Base-by-base conservation (phyloP, 2,888 invertebrate species). In the Eupithecia pulchellata region DNA sequence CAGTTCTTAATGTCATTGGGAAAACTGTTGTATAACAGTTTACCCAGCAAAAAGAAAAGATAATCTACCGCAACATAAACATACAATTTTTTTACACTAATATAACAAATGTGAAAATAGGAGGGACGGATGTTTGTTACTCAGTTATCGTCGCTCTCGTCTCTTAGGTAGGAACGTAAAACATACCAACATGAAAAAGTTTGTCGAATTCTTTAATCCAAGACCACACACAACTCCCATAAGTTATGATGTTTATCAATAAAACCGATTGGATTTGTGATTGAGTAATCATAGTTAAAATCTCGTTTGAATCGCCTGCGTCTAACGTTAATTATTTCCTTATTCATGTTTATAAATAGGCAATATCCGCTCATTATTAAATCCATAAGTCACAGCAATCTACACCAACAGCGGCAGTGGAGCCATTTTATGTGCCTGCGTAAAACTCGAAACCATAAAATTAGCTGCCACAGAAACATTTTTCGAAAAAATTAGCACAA, bases 401-500 rank as follows among this genome's bases (percentile, higher is more conserved):
- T 82, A 81, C 82, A 86, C 79, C 75, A 82, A 82, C 82, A 81
- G 80, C 83, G 81, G 82, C 84, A 84, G 83, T 83, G 52, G 47
- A 25, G 84, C 82, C 82, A 84, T 81, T 87, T 90, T 85, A 89
- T 86, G 84, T 88, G 87, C 86, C 86, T 75, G 84, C 89, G 88
- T 89, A 84, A 90, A 89, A 84, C 81, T 88, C 86, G 84, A 81
- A 82, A 87, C 52, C 91, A 88, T 91, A 89, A 91, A 91, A 90
- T 89, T 87, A 86, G 84, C 86, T 82, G 86, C 52, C 52, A 80
- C 85, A 83, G 87, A 89, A 89, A 90, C 89, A 89, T 87, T 88
- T 85, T 84, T 87, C 80, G 86, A 89, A 91, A 47, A 93, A 93
- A 91, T 91, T 90, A 91, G 91, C 91, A 85, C 91, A 90, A 86